A percentile compares a stretch with the other conserved stretches of the same genome.
These are phyloP conservation scores for Colostygia pectinataria DNA, from an alignment of 2,888 invertebrate genomes.

Conservation along the genomic window DNA sequence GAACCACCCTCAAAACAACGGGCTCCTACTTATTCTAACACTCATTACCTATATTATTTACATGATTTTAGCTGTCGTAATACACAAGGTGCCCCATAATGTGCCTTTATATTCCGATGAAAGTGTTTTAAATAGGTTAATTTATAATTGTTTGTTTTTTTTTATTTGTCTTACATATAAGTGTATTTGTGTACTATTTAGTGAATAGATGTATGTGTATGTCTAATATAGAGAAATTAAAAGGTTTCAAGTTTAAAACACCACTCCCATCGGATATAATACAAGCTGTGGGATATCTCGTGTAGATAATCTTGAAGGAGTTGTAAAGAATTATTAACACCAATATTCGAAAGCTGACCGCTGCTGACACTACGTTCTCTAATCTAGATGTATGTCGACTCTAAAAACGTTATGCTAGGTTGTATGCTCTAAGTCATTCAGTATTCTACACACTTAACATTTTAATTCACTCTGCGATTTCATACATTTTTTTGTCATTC, in stretches of 20 bases:
- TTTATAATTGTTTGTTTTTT: too few species aligned
- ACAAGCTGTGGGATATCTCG: conserved; percentile 10
- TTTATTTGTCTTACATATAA: too few species aligned
- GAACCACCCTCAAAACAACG: conserved; percentile 45
- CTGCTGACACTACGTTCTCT: conserved; percentile 67
- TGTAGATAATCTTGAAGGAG: conserved; percentile 56
- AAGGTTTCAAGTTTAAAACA: too few species aligned
- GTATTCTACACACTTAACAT: conserved; percentile 63
- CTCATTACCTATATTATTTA: conserved; percentile 69
- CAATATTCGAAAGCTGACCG: conserved; percentile 83
- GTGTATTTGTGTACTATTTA: too few species aligned
- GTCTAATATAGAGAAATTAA: too few species aligned
- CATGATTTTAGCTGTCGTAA: conserved; percentile 37
- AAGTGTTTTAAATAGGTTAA: not conserved
- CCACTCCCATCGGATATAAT: not conserved
- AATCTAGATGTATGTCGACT: conserved; percentile 65
- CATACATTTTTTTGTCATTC: conserved; percentile 6
- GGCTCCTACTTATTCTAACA: conserved; percentile 64
- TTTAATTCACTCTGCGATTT: conserved; percentile 29
- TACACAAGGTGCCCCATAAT: conserved; percentile 8
- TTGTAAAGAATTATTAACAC: conserved; percentile 63
- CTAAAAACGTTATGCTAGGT: conserved; percentile 66
- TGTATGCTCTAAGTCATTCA: conserved; percentile 65
- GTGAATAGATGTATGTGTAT: too few species aligned
- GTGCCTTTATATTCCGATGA: not conserved